Evolutionary conservation across 2,797 vertebrate genomes (phyloP).

Genomic region (Anguilla pacifica): DNA sequence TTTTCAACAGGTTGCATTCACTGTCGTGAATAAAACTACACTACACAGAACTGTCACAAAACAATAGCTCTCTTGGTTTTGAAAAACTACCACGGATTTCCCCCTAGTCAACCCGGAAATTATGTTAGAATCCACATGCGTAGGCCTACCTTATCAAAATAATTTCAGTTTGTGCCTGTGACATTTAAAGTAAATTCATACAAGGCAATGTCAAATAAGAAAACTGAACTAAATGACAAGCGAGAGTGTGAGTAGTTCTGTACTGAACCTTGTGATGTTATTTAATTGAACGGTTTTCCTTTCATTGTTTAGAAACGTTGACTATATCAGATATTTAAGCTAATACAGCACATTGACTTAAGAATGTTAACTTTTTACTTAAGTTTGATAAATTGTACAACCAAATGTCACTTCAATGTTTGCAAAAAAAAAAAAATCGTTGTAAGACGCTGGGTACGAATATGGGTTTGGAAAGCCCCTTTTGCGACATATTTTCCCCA

Average conservation of each 20-base stretch:
- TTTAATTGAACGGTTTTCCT: background rate
- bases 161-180: background rate
- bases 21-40: slow-evolving; percentile 21
- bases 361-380: background rate
- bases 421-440: background rate
- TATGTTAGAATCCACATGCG: background rate
- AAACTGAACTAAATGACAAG: background rate
- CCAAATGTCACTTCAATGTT: background rate
- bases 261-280: background rate
- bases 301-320: background rate
- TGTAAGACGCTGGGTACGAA: background rate
- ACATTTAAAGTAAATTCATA: background rate
- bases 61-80: slow-evolving; percentile 1
- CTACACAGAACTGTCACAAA: background rate
- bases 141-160: background rate
- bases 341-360: background rate
- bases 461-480: slow-evolving; percentile 42
- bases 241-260: background rate
- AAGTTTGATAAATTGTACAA: background rate
- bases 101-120: slow-evolving; percentile 44
- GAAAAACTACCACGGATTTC: slow-evolving; percentile 39
- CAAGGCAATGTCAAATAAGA: background rate
- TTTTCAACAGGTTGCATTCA: background rate
- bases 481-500: slow-evolving; percentile 14
- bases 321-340: no score